These are phyloP conservation scores for Homalodisca vitripennis DNA, from an alignment of 1,140 invertebrate species.

Conservation along the genomic window DNA sequence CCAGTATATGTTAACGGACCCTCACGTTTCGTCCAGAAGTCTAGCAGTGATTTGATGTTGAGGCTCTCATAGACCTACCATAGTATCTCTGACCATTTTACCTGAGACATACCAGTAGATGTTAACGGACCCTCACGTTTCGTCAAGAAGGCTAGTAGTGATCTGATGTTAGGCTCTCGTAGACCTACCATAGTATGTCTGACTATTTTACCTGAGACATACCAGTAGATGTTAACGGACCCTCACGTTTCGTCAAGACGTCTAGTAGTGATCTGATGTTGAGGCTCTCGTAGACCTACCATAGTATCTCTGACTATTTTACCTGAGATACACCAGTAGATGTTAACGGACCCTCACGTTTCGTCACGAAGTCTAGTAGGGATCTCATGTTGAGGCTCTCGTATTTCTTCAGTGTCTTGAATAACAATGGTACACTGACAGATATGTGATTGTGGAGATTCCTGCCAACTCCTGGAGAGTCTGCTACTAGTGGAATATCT, in stretches of 20 bases:
- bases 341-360: constrained; percentile 10
- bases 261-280: too few species aligned
- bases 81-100: neutral
- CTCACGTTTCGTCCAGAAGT: too few species aligned
- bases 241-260: too few species aligned
- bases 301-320: neutral
- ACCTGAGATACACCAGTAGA: constrained; percentile 23
- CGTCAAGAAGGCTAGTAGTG: neutral
- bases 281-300: too few species aligned
- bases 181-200: too few species aligned
- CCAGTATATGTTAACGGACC: too few species aligned
- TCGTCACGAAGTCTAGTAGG: neutral
- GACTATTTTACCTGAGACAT: too few species aligned
- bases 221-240: too few species aligned
- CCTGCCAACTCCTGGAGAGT: constrained; percentile 58
- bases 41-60: too few species aligned
- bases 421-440: constrained; percentile 8
- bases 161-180: too few species aligned
- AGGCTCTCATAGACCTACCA: too few species aligned
- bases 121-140: constrained; percentile 12
- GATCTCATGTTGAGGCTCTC: constrained; percentile 6
- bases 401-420: neutral
- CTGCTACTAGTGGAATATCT: constrained; percentile 44
- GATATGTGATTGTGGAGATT: constrained; percentile 53
- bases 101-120: constrained; percentile 21